These are phyloP conservation scores for Tetranychus cinnabarinus DNA, from an alignment of 1,140 invertebrate species.

Conservation along the genomic window DNA sequence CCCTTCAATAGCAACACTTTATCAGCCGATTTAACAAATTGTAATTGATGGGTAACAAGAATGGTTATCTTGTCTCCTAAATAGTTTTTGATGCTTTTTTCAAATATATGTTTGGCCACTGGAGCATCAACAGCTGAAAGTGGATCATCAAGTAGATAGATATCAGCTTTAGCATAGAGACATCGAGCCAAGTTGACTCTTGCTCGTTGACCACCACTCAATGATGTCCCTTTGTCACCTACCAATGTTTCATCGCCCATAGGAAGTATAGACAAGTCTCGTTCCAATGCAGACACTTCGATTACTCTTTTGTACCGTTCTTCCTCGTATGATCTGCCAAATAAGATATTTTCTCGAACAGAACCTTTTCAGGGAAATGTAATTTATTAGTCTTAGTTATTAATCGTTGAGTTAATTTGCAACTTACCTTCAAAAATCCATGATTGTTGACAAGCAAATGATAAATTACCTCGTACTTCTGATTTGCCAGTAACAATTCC, in stretches of 20 bases:
- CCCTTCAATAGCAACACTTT: conserved; percentile 49
- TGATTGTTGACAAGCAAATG: conserved; percentile 74
- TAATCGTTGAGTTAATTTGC: too few species aligned
- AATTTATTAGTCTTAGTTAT: too few species aligned
- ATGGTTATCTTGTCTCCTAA: conserved; percentile 38
- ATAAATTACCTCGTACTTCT: conserved; percentile 43
- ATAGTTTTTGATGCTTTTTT: conserved; percentile 20
- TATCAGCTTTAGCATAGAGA: conserved; percentile 17
- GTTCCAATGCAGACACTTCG: conserved; percentile 16
- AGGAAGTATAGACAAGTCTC: conserved; percentile 11
- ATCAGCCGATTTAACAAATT: conserved; percentile 39
- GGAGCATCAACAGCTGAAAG: conserved; percentile 22
- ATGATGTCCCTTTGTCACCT: conserved; percentile 44
- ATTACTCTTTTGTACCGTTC: conserved; percentile 42
- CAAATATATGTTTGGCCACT: conserved; percentile 23
- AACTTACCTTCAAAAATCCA: conserved; percentile 46
- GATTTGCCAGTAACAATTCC: conserved; percentile 38
- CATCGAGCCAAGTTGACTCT: conserved; percentile 47
- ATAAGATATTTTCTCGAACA: conserved; percentile 55
- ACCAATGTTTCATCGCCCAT: conserved; percentile 20
- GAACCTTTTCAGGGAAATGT: conserved; percentile 30
- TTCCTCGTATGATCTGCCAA: conserved; percentile 40
- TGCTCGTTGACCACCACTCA: conserved; percentile 91
- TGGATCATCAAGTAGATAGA: conserved; percentile 26
- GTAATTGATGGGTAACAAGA: conserved; percentile 35